Evolutionary conservation across 2,888 invertebrate genomes (phyloP), one percentile per base, ranked within the genome.

Genomic region (Melinaea menophilus): DNA sequence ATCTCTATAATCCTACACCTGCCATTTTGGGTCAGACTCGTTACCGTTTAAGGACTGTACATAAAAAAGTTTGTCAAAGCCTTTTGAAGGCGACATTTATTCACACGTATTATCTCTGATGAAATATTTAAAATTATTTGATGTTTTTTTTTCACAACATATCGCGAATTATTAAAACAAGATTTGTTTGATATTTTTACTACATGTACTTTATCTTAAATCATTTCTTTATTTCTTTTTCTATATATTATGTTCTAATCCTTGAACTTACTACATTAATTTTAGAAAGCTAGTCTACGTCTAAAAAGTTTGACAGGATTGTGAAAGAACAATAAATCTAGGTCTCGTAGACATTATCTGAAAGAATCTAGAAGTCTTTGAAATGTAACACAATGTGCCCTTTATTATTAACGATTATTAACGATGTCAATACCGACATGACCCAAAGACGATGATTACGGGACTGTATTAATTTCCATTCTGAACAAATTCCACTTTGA

Each of bases 381-480:
- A 3, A 12, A 7, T 2, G 12, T 51, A 9, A 31, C 11, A 22
- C 51, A 51, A 51, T n/a, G 22, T 51, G 2, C 51, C 51, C 51
- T 51, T 51, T 51, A 13, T 51, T 22, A 31, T 51, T n/a, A n/a
- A n/a, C 2, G 22, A 31, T 51, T 51, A 31, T 58, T 58, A 64
- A 61, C 61, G 45, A 61, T 45, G 45, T 61, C 64, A 55, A 60
- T 63, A 60, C 5, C 55, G 34, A 51, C 12, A 55, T 45, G 35
- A 58, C 51, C 45, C n/a, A 34, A 58, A n/a, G 45, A 47, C 34
- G 47, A 62, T 60, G 62, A 66, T 68, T 62, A 66, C 65, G 59
- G 62, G 63, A 59, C 59, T 61, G 61, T 68, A 64, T 64, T 68
- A 69, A 68, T 68, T 67, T 63, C 61, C 62, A 66, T 66, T 66